Conservation (phyloP, 2,797 vertebrate species). For the Myotis findleyi region DNA sequence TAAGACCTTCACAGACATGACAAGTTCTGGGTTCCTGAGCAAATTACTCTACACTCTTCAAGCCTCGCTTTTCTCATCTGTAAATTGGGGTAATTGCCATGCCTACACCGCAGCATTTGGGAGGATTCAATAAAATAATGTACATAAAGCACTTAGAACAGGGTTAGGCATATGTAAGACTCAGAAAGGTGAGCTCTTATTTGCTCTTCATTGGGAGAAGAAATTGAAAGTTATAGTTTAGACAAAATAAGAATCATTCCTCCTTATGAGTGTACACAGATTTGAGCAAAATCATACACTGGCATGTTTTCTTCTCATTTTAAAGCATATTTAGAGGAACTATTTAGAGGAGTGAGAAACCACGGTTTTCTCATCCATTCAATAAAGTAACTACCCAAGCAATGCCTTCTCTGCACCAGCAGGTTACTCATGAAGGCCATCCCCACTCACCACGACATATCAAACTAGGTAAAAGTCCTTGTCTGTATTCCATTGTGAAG, state of each 20-base stretch:
- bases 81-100: background rate
- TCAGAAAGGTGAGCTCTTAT: background rate
- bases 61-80: background rate
- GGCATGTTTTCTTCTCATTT: background rate
- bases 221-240: background rate
- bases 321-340: background rate
- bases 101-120: fast-evolving
- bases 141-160: background rate
- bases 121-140: background rate
- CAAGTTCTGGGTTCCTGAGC: background rate
- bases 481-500: background rate
- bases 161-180: background rate
- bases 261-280: background rate
- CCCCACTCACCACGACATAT: background rate
- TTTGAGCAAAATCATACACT: background rate
- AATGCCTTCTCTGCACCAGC: background rate
- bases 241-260: background rate
- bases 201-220: background rate
- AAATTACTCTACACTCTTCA: background rate
- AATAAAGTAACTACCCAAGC: background rate
- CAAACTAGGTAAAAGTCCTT: background rate
- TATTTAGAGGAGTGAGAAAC: background rate
- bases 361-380: background rate
- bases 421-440: background rate
- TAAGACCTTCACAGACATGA: background rate